A percentile compares a stretch with the other conserved stretches of the same genome.
Evolutionary conservation across 2,888 invertebrate genomes (phyloP).

Genomic region (Drosophila diplacantha): DNA sequence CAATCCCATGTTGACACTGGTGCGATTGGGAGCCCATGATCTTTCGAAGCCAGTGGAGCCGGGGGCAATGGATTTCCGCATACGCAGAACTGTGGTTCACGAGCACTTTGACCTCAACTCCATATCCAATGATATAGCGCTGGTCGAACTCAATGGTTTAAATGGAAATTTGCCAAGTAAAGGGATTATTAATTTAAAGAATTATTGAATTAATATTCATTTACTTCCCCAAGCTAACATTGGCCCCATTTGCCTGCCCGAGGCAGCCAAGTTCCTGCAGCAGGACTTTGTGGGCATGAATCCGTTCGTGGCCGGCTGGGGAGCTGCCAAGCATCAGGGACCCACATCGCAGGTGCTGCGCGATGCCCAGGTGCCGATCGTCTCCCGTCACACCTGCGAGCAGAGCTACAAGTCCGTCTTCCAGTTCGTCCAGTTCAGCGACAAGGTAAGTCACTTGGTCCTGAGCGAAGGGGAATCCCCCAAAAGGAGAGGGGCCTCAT

Average conservation of each 20-base stretch:
- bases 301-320: slow-evolving; percentile 90
- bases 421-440: slow-evolving; percentile 61
- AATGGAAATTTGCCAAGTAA: slow-evolving; percentile 64
- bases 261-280: slow-evolving; percentile 71
- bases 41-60: slow-evolving; percentile 79
- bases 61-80: slow-evolving; percentile 81
- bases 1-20: slow-evolving; percentile 77
- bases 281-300: slow-evolving; percentile 78
- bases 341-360: slow-evolving; percentile 77
- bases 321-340: slow-evolving; percentile 80
- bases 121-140: slow-evolving; percentile 87
- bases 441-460: slow-evolving; percentile 56
- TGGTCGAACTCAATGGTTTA: slow-evolving; percentile 81
- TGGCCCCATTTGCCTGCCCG: slow-evolving; percentile 87
- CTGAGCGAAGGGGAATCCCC: slow-evolving; percentile 16
- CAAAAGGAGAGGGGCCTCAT: neutral
- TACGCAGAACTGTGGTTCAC: slow-evolving; percentile 82
- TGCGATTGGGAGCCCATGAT: slow-evolving; percentile 88
- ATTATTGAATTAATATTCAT: neutral
- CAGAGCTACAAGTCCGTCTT: slow-evolving; percentile 77
- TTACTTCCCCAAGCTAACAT: slow-evolving; percentile 80
- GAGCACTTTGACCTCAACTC: slow-evolving; percentile 82
- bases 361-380: slow-evolving; percentile 78
- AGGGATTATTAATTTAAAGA: neutral
- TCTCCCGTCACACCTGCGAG: slow-evolving; percentile 74